Conservation (phyloP, 1,140 invertebrate genomes). For the Chymomyza costata region DNA sequence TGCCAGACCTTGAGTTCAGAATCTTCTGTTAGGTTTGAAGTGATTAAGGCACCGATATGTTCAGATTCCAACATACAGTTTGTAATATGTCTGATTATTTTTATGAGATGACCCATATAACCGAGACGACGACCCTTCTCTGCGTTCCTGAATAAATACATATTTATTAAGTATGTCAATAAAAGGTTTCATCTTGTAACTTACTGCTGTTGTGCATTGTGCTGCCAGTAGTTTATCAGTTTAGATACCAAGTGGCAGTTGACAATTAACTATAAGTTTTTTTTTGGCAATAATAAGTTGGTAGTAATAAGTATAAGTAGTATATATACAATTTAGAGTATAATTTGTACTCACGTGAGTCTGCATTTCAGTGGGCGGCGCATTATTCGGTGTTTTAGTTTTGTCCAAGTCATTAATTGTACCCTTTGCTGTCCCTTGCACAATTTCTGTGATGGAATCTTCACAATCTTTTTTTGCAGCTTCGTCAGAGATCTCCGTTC, state of each 20-base stretch:
- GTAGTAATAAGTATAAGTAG: not conserved
- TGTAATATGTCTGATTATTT: conserved; percentile 77
- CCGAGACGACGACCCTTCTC: conserved; percentile 78
- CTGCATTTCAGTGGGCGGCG: conserved; percentile 65
- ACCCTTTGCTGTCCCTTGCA: conserved; percentile 14
- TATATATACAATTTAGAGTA: not conserved
- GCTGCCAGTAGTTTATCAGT: conserved; percentile 82
- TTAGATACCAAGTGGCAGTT: conserved; percentile 81
- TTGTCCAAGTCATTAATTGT: conserved; percentile 52
- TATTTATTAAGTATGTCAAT: not conserved
- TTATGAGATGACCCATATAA: conserved; percentile 87
- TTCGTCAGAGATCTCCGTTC: not conserved
- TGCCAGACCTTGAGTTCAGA: conserved; percentile 55
- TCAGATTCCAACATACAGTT: conserved; percentile 68
- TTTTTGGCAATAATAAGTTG: no score
- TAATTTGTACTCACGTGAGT: conserved; percentile 49
- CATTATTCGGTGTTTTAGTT: conserved; percentile 38
- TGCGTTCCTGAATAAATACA: conserved; percentile 30
- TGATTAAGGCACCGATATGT: conserved; percentile 71
- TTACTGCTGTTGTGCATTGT: conserved; percentile 79
- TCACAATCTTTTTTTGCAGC: conserved; percentile 13
- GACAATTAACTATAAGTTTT: conserved; percentile 80
- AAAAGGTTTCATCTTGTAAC: conserved; percentile 54
- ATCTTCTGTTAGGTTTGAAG: conserved; percentile 52
- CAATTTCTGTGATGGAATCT: conserved; percentile 4